These are phyloP conservation scores for Diachasma alloeum DNA, from an alignment of 1,140 invertebrate species.

Conservation along the genomic window DNA sequence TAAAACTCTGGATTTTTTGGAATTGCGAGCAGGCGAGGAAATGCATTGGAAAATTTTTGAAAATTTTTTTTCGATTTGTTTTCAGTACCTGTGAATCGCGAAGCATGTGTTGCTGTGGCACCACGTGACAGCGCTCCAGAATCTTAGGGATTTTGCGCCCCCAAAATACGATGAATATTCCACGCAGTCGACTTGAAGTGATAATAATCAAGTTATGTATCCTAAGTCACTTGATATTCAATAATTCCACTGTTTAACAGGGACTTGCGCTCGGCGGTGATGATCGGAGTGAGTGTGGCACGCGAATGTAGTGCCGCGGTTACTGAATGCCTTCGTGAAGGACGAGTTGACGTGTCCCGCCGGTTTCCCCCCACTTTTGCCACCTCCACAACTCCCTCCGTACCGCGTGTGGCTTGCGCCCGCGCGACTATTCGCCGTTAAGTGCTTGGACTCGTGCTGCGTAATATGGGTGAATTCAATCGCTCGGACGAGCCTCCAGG, in stretches of 20 bases:
- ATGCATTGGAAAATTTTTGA: not conserved
- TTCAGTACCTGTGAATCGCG: not conserved
- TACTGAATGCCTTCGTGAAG: constrained; percentile 29
- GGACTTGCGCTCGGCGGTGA: not conserved
- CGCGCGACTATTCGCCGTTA: not conserved
- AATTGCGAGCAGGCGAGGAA: not conserved
- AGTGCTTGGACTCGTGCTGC: not conserved
- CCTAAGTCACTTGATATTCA: not conserved
- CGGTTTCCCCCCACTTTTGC: not conserved
- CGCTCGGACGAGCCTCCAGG: not conserved
- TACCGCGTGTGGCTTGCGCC: constrained; percentile 1
- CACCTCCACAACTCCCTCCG: not conserved
- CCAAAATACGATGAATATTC: too few relatives aligned
- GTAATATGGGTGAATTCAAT: not conserved
- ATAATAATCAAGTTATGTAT: too few relatives aligned
- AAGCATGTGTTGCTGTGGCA: not conserved
- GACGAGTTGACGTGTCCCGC: constrained; percentile 22
- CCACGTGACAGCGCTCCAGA: not conserved
- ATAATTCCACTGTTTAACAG: constrained; percentile 10
- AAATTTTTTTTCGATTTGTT: not conserved
- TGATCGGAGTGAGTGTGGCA: constrained; percentile 44
- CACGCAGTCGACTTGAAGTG: too few relatives aligned
- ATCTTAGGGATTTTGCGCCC: not conserved
- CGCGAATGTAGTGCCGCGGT: constrained; percentile 44
- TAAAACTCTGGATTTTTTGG: not conserved